phyloP scores from a whole-genome alignment of 2,888 invertebrate species.

The Drosophila fulvimacula region DNA sequence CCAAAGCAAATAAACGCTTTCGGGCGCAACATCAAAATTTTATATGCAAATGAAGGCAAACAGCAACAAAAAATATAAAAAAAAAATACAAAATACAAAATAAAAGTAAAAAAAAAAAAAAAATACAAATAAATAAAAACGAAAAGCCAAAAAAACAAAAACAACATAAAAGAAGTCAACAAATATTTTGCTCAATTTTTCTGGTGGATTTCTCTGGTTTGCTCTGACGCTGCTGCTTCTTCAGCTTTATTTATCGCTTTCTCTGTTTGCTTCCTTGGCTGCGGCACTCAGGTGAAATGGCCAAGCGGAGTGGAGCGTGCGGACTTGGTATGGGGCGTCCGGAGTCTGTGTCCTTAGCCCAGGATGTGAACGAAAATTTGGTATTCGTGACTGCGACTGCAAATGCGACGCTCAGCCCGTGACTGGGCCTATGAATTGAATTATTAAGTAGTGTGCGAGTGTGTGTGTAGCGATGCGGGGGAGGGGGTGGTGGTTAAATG shows the following conservation, averaged over 20 bases:
- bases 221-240: not conserved
- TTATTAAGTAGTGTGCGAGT: conserved; percentile 71
- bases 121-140: conserved; percentile 4
- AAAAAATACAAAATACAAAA: conserved; percentile 6
- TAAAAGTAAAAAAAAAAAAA: conserved; percentile 6
- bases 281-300: conserved; percentile 41
- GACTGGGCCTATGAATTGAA: conserved; percentile 80
- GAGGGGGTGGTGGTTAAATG: not conserved
- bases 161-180: conserved; percentile 59
- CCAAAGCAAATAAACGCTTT: conserved; percentile 76
- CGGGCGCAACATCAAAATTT: conserved; percentile 75
- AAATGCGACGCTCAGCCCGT: conserved; percentile 56
- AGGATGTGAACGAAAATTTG: conserved; percentile 46
- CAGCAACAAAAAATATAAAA: conserved; percentile 28
- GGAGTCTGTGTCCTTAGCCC: conserved; percentile 24
- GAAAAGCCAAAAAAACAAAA: conserved; percentile 11
- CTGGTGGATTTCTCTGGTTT: conserved; percentile 8
- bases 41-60: conserved; percentile 79
- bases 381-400: conserved; percentile 60
- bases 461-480: conserved; percentile 8
- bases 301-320: not conserved
- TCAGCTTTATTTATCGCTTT: conserved; percentile 24
- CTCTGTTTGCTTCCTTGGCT: conserved; percentile 36
- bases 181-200: conserved; percentile 58
- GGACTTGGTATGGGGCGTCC: not conserved